Evolutionary conservation across 2,113 vertebrate species (phyloP).

Genomic region (Ginglymostoma cirratum): DNA sequence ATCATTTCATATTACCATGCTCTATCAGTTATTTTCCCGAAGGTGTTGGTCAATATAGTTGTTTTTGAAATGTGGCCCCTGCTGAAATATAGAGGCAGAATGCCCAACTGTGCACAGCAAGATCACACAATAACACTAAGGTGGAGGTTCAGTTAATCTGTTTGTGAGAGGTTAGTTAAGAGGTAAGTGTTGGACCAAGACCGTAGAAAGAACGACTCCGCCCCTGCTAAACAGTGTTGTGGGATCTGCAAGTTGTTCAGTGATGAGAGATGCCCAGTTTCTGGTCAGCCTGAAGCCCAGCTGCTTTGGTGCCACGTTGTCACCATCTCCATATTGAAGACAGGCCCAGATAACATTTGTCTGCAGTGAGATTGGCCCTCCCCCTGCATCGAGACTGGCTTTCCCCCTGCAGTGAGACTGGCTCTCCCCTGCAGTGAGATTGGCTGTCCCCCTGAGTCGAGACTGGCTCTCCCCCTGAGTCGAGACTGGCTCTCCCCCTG

Average conservation of each 20-base stretch:
- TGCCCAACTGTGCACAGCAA: background rate
- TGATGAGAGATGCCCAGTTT: background rate
- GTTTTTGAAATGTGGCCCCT: background rate
- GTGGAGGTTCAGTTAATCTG: background rate
- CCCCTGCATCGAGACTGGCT: background rate
- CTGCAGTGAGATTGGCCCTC: background rate
- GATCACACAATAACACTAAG: background rate
- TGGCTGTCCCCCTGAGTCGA: too few species aligned
- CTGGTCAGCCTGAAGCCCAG: background rate
- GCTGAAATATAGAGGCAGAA: background rate
- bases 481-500: too few species aligned
- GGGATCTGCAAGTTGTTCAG: background rate
- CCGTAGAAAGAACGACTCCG: background rate
- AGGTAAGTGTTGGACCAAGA: background rate
- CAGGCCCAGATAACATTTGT: background rate
- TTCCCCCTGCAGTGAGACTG: too few species aligned
- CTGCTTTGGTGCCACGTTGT: background rate
- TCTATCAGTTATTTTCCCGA: background rate
- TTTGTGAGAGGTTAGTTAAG: background rate
- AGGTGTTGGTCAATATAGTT: background rate
- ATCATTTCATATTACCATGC: background rate
- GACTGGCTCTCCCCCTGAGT: too few species aligned
- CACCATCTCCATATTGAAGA: background rate
- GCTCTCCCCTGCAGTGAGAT: too few species aligned
- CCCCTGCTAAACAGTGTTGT: background rate